Base-by-base conservation (phyloP, 2,797 vertebrate genomes). In the Xenentodon cancila region DNA sequence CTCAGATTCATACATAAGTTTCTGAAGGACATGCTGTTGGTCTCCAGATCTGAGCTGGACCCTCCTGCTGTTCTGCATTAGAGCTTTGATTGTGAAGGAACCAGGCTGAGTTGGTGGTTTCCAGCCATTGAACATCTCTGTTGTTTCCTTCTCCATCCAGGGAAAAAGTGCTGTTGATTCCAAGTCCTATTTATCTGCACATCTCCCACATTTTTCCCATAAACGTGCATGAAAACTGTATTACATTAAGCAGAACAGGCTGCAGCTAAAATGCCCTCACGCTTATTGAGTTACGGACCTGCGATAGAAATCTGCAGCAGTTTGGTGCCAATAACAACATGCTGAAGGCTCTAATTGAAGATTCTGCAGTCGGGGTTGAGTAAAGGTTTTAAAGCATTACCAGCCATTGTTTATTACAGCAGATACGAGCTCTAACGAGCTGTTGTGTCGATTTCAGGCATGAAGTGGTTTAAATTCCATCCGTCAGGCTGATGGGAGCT, bases 241-340 rank as follows among this genome's bases (percentile, higher is more conserved):
- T 25, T 25, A 3, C 25, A 5, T 25, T 25, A 25, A 25, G 25
- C 25, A 25, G 25, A 25, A 25, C 25, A 71, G 82, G 82, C 81
- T 87, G 79, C 71, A 55, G 55, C 68, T 62, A 60, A 84, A 9
- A 77, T 91, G 91, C 91, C 90, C 84, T 80, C 68, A 72, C 90
- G 86, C 89, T 88, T 92, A 94, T 95, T 95, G 92, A 92, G 92
- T 95, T 94, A 94, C 68, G 68, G 61, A 73, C 81, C 83, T 81
- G 68, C 78, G 94, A 95, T 95, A 93, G 77, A 80, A 64, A 93
- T 96, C 94, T 76, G 68, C 86, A 82, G 87, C 81, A 82, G 88
- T 77, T 25, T 25, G 27, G 84, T 92, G 93, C 94, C 93, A 95
- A 92, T 79, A 85, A 88, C 77, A 92, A 94, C 92, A 58, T 84